Conservation (phyloP, 1,140 invertebrate species). For the Solen grandis region DNA sequence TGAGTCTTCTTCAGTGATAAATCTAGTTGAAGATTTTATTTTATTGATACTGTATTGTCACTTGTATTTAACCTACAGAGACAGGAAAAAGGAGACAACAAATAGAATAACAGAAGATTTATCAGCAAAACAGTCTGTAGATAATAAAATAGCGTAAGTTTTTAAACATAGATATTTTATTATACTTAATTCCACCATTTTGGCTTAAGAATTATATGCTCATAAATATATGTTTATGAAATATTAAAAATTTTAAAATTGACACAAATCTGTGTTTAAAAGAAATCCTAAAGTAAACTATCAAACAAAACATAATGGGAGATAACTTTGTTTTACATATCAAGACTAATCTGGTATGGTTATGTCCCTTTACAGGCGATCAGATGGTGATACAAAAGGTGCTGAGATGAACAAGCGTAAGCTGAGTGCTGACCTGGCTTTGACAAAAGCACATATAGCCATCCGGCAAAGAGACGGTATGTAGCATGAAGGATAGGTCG, state of each 20-base stretch:
- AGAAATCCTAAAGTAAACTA: no score
- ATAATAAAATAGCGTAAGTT: conserved; percentile 57
- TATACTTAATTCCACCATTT: no score
- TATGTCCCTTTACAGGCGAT: no score
- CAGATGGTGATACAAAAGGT: conserved; percentile 76
- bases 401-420: conserved; percentile 74
- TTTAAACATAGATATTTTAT: not conserved
- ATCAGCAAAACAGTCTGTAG: conserved; percentile 40
- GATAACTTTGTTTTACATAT: no score
- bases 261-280: no score
- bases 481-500: no score
- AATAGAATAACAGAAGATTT: conserved; percentile 48
- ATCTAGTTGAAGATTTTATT: not conserved
- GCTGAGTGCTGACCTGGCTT: conserved; percentile 75
- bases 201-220: no score
- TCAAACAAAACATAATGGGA: no score
- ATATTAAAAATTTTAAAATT: no score
- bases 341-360: no score
- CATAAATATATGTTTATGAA: no score
- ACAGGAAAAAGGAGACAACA: conserved; percentile 45
- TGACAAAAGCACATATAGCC: conserved; percentile 75
- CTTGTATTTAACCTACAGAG: conserved; percentile 15
- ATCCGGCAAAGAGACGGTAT: conserved; percentile 79
- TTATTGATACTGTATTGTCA: not conserved
- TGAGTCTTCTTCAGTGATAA: no score